Conservation (phyloP, 2,113 vertebrate species). For the Tamias sibiricus region DNA sequence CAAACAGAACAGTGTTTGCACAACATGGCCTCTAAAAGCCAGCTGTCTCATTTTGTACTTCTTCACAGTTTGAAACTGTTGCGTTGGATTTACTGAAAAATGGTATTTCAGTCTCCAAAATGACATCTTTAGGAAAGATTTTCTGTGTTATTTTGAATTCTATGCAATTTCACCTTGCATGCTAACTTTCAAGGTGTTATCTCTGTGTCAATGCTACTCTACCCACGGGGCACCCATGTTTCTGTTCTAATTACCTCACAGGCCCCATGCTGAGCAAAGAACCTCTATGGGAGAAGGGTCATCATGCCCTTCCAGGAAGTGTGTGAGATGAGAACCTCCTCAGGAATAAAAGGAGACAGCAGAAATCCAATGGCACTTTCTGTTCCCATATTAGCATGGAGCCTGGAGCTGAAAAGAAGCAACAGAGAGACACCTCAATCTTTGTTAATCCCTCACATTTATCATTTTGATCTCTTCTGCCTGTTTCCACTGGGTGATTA, state of each 20-base stretch:
- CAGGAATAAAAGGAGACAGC: background rate
- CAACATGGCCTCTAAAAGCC: background rate
- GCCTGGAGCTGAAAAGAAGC: background rate
- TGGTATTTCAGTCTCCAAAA: background rate
- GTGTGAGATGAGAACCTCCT: background rate
- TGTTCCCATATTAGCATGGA: background rate
- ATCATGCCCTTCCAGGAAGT: background rate
- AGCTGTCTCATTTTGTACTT: background rate
- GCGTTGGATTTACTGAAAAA: background rate
- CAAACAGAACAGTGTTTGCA: background rate
- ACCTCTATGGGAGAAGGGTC: background rate
- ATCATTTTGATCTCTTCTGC: background rate
- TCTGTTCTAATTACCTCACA: slow-evolving; percentile 23
- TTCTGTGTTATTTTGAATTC: slow-evolving; percentile 33
- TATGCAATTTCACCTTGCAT: slow-evolving; percentile 17
- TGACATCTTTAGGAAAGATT: background rate
- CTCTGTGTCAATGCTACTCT: background rate
- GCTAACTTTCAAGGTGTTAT: slow-evolving; percentile 32
- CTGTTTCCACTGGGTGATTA: background rate
- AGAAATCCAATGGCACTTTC: background rate
- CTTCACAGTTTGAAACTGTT: background rate
- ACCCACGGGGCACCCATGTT: background rate
- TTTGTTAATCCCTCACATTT: background rate
- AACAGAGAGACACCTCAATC: background rate
- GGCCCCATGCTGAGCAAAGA: background rate